phyloP scores from a whole-genome alignment of 2,113 vertebrate species.

The Eidolon helvum region DNA sequence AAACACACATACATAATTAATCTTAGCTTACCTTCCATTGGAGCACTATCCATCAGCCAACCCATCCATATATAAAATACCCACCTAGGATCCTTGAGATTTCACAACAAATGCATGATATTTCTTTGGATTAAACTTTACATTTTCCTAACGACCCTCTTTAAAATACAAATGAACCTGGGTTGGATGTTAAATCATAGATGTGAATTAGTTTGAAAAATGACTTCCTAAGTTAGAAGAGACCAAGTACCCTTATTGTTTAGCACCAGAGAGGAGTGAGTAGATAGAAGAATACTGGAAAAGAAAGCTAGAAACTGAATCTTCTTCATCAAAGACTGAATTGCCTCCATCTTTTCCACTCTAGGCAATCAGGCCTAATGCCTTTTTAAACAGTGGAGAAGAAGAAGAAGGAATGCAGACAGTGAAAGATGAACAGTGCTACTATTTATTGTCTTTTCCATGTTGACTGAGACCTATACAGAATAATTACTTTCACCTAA shows the following conservation, averaged over 20 bases:
- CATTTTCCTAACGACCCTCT: neutral
- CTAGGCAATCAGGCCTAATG: neutral
- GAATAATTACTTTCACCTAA: neutral
- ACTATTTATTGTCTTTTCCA: neutral
- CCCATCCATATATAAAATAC: neutral
- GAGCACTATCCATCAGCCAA: neutral
- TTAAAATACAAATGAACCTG: neutral
- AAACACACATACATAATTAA: neutral
- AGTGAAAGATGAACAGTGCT: neutral
- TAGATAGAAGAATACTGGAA: neutral
- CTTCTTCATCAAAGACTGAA: neutral
- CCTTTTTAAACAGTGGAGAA: neutral
- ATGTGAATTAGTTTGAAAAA: constrained; percentile 4
- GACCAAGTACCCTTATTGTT: neutral
- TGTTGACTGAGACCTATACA: neutral
- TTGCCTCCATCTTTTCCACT: neutral
- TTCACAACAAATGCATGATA: constrained; percentile 3
- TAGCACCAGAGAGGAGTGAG: neutral
- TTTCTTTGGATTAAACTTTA: constrained; percentile 27
- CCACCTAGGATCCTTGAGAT: neutral
- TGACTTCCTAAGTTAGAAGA: constrained; percentile 19
- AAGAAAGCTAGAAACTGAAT: neutral
- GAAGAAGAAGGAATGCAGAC: too few species aligned
- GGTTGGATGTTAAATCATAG: neutral
- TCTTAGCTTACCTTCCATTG: neutral